Conservation (phyloP, 2,888 invertebrate species). For the Cataglyphis rosenhaueri region DNA sequence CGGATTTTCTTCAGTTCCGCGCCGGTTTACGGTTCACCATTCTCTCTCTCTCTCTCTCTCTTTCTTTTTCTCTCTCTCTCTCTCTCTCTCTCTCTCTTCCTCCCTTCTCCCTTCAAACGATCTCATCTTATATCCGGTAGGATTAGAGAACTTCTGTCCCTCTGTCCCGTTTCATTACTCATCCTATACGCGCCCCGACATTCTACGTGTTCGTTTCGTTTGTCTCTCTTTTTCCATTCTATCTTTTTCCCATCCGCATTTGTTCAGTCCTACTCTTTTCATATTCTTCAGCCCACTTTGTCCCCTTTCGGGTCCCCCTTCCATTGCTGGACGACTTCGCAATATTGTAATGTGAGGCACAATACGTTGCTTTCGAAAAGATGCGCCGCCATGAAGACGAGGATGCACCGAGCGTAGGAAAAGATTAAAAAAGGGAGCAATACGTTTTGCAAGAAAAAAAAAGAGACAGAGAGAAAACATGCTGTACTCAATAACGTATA, state of each 20-base stretch:
- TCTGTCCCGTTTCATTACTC: conserved; percentile 79
- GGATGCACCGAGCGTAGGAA: conserved; percentile 60
- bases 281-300: conserved; percentile 36
- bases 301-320: conserved; percentile 35
- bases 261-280: conserved; percentile 23
- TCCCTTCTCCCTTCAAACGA: conserved; percentile 59
- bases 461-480: not conserved
- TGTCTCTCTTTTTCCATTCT: conserved; percentile 53
- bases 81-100: not conserved
- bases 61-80: not conserved
- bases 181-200: conserved; percentile 71
- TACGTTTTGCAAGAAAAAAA: conserved; percentile 63
- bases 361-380: conserved; percentile 69
- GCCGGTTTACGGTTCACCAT: conserved; percentile 36
- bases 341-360: conserved; percentile 78
- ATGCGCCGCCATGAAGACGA: conserved; percentile 66
- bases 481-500: conserved; percentile 54
- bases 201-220: conserved; percentile 66
- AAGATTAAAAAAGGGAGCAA: conserved; percentile 68
- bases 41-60: not conserved
- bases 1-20: conserved; percentile 53
- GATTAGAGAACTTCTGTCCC: conserved; percentile 76
- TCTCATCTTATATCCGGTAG: conserved; percentile 75
- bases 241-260: conserved; percentile 20
- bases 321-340: conserved; percentile 63